phyloP scores from a whole-genome alignment of 2,797 vertebrate species.

The Danio jaintianensis region DNA sequence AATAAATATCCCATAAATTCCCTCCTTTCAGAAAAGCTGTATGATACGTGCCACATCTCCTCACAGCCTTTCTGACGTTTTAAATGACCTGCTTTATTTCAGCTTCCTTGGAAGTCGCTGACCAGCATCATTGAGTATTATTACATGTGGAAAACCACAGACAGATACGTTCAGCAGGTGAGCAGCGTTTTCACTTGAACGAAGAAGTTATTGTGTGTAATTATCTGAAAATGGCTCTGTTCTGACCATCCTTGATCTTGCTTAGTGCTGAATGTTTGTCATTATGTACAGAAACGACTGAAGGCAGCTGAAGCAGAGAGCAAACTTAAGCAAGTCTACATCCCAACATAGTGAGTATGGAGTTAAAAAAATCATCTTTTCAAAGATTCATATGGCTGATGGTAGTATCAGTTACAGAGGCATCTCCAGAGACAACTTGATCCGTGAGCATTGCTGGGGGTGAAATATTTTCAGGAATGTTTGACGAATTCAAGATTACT shows the following conservation, averaged over 20 bases:
- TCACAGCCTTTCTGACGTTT: not conserved
- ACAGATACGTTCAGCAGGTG: conserved; percentile 91
- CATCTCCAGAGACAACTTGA: not conserved
- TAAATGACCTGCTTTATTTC: conserved; percentile 55
- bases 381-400: not conserved
- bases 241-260: not conserved
- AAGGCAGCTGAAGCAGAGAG: conserved; percentile 98
- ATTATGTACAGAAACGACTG: conserved; percentile 87
- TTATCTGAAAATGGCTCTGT: not conserved
- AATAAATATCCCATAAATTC: conserved; percentile 41
- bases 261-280: conserved; percentile 29
- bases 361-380: not conserved
- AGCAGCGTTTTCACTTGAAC: conserved; percentile 17
- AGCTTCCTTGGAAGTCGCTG: conserved; percentile 87
- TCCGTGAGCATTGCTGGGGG: too few species aligned
- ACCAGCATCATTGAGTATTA: conserved; percentile 92
- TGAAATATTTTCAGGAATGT: too few species aligned
- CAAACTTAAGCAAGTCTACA: conserved; percentile 98
- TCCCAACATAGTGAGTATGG: conserved; percentile 96
- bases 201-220: not conserved
- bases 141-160: conserved; percentile 92
- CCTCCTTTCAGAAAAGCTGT: conserved; percentile 7
- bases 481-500: too few species aligned
- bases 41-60: not conserved
- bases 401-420: not conserved